Conservation (phyloP, 2,888 invertebrate genomes). For the Megalurothrips usitatus region DNA sequence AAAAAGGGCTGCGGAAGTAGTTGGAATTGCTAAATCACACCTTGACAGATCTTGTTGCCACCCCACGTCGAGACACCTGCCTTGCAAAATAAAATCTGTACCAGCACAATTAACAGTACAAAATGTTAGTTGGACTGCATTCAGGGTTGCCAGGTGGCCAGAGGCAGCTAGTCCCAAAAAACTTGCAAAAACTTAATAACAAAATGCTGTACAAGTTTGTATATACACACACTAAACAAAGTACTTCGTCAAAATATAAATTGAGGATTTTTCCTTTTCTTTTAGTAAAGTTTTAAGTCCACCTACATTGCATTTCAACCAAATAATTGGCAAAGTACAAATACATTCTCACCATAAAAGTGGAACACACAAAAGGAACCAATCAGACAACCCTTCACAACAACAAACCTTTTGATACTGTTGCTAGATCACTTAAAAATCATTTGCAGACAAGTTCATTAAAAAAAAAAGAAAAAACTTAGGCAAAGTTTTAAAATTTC, state of each 20-base stretch:
- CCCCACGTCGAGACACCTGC: constrained; percentile 19
- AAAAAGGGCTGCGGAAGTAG: not conserved
- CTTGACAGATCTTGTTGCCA: constrained; percentile 24
- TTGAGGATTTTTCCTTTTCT: constrained; percentile 12
- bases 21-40: constrained; percentile 2
- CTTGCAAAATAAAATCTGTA: constrained; percentile 16
- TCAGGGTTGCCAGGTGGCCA: constrained; percentile 19
- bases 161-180: constrained; percentile 24
- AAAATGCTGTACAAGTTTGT: constrained; percentile 25
- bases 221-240: constrained; percentile 27
- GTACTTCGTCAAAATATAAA: constrained; percentile 27
- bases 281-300: constrained; percentile 10
- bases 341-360: constrained; percentile 3
- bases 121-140: constrained; percentile 25
- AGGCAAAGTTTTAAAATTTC: constrained; percentile 13
- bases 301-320: not conserved
- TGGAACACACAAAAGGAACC: not conserved
- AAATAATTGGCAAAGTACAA: not conserved
- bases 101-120: constrained; percentile 22
- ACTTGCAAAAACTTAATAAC: constrained; percentile 27
- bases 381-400: constrained; percentile 20
- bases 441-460: constrained; percentile 10
- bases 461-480: constrained; percentile 2
- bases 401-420: constrained; percentile 24
- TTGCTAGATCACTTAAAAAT: constrained; percentile 15